Base-by-base conservation (phyloP, 1,140 invertebrate genomes). In the Drosophila persimilis region DNA sequence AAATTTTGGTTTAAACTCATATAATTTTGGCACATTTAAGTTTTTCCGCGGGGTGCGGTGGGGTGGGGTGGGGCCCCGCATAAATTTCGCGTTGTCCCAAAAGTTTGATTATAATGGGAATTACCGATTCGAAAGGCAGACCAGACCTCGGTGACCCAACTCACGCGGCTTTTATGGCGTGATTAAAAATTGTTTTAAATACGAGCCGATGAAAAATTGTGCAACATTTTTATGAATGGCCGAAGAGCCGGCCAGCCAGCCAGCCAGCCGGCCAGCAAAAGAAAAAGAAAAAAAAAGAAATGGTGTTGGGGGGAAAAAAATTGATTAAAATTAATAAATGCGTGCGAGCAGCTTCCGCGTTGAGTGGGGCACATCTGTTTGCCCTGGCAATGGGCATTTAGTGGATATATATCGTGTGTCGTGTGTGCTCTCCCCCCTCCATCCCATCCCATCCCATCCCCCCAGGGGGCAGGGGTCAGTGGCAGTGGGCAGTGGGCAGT, bases 101-200 rank as follows among this genome's bases (percentile, higher is more conserved):
- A 53, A 62, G 66, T 70, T 70, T 69, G 66, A 67, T 69, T 70
- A 57, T 69, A 69, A 63, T 57, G 52, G 61, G 45, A 64, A 65
- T 70, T 69, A 70, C 66, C 52, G 66, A 57, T 69, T 57, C 46
- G 45, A 44, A 20, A 24, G 65, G 41, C 2, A 20, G 26, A 3
- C 20, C n/a, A 13, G 11, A 39, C 31, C 31, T 9, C 7, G 9
- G 17, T 53, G 51, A 41, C 31, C 48, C 9, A 63, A 15, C 59
- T 26, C 20, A 9, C 44, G 58, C 44, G 43, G 72, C 71, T 86
- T 83, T 75, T 67, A 72, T 64, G 66, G 70, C 75, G 73, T 77
- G 83, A 86, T 86, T 86, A 88, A 86, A 86, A 88, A 83, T 78
- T 69, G 78, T 78, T 39, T 88, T 85, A 81, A 88, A 86, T 88